These are phyloP conservation scores for Dryobota labecula DNA, from an alignment of 2,888 invertebrate species.

Conservation along the genomic window DNA sequence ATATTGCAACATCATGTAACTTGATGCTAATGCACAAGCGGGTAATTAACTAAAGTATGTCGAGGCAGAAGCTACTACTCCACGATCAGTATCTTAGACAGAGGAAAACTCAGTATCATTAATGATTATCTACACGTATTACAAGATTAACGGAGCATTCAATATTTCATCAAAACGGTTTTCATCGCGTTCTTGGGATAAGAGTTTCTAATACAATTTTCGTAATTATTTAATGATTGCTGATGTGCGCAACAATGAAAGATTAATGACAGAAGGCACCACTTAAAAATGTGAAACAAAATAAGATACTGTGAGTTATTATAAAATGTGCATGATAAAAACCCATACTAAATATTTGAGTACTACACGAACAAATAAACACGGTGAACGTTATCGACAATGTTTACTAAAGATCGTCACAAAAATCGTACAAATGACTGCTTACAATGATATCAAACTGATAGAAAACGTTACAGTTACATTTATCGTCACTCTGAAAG, in stretches of 20 bases:
- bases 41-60: slow-evolving; percentile 72
- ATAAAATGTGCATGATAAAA: slow-evolving; percentile 15
- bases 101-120: slow-evolving; percentile 56
- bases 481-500: slow-evolving; percentile 29
- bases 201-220: slow-evolving; percentile 46
- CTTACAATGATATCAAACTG: slow-evolving; percentile 48
- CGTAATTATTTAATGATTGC: slow-evolving; percentile 24
- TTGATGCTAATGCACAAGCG: slow-evolving; percentile 64
- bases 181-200: slow-evolving; percentile 26
- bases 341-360: slow-evolving; percentile 29
- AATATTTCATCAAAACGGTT: slow-evolving; percentile 48
- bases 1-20: slow-evolving; percentile 57
- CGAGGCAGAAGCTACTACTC: slow-evolving; percentile 68
- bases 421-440: slow-evolving; percentile 34
- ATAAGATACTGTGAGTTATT: slow-evolving; percentile 10
- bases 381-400: slow-evolving; percentile 40
- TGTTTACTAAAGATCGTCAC: slow-evolving; percentile 35
- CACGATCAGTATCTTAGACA: slow-evolving; percentile 58
- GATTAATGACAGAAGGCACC: slow-evolving; percentile 19
- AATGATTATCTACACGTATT: slow-evolving; percentile 52
- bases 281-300: slow-evolving; percentile 13
- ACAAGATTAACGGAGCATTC: slow-evolving; percentile 53
- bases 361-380: slow-evolving; percentile 44
- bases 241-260: slow-evolving; percentile 23
- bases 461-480: slow-evolving; percentile 36